phyloP scores from a whole-genome alignment of 2,113 vertebrate genomes.

The Oncorhynchus nerka region DNA sequence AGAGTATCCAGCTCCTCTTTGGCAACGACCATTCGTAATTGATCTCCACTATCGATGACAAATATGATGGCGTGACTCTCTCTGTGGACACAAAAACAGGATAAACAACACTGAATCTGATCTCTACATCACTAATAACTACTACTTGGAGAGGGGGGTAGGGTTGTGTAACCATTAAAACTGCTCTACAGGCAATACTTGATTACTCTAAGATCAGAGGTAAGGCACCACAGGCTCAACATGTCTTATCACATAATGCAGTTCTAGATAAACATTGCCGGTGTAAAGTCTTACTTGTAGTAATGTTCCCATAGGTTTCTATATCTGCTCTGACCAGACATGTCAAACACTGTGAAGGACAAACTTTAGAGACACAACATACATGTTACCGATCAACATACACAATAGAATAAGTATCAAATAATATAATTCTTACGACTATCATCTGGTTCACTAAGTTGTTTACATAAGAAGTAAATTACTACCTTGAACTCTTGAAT shows the following conservation, averaged over 20 bases:
- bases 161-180: too few species aligned
- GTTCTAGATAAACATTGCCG: background rate
- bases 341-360: slow-evolving; percentile 97
- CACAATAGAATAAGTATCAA: background rate
- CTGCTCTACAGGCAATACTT: too few species aligned
- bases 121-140: background rate
- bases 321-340: slow-evolving; percentile 97
- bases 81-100: slow-evolving; percentile 65
- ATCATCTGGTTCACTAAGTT: background rate
- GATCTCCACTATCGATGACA: slow-evolving; percentile 97
- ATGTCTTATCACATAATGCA: background rate
- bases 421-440: too few species aligned
- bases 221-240: background rate
- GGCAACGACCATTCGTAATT: slow-evolving; percentile 96
- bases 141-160: too few species aligned
- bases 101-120: background rate
- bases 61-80: slow-evolving; percentile 98
- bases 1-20: slow-evolving; percentile 96
- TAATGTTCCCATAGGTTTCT: slow-evolving; percentile 98
- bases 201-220: background rate
- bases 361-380: slow-evolving; percentile 72
- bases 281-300: slow-evolving; percentile 85
- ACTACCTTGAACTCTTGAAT: slow-evolving; percentile 95
- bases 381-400: background rate
- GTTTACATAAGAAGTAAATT: background rate